Conservation (phyloP, 1,140 invertebrate genomes). For the Hyles vespertilio region DNA sequence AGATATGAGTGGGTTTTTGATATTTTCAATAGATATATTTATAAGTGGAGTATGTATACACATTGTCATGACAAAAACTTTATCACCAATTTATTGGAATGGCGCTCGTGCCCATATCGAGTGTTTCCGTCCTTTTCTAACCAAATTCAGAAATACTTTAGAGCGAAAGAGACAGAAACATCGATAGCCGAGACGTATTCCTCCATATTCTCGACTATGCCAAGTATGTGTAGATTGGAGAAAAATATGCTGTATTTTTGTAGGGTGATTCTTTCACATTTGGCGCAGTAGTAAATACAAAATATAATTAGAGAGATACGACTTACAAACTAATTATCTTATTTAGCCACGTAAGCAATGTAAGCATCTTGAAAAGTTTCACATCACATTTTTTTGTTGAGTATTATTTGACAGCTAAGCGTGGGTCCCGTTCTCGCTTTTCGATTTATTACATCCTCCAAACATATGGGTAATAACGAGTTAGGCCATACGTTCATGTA, state of each 20-base stretch:
- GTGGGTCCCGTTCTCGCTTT: slow-evolving; percentile 18
- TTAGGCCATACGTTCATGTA: too few relatives aligned
- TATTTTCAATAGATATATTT: slow-evolving; percentile 50
- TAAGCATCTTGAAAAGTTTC: slow-evolving; percentile 45
- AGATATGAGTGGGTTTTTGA: slow-evolving; percentile 59
- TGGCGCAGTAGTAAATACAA: slow-evolving; percentile 5
- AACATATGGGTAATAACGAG: too few relatives aligned
- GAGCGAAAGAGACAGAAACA: too few relatives aligned
- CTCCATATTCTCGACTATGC: slow-evolving; percentile 1
- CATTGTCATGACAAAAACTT: slow-evolving; percentile 38
- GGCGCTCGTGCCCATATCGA: too few relatives aligned
- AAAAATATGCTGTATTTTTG: slow-evolving; percentile 9
- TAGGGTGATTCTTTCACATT: slow-evolving; percentile 8
- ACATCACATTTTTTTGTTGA: slow-evolving; percentile 42
- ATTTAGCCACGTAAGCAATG: slow-evolving; percentile 58
- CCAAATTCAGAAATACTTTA: too few relatives aligned
- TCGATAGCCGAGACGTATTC: background rate
- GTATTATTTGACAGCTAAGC: slow-evolving; percentile 41
- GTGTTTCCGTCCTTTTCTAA: too few relatives aligned
- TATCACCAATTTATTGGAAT: slow-evolving; percentile 1
- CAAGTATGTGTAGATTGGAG: background rate
- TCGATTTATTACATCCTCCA: background rate
- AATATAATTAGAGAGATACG: slow-evolving; percentile 32
- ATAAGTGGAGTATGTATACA: slow-evolving; percentile 58
- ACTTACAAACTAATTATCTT: slow-evolving; percentile 52